Evolutionary conservation across 2,113 vertebrate species (phyloP), one percentile per base, ranked within the genome.

Genomic region (Lagenorhynchus albirostris): DNA sequence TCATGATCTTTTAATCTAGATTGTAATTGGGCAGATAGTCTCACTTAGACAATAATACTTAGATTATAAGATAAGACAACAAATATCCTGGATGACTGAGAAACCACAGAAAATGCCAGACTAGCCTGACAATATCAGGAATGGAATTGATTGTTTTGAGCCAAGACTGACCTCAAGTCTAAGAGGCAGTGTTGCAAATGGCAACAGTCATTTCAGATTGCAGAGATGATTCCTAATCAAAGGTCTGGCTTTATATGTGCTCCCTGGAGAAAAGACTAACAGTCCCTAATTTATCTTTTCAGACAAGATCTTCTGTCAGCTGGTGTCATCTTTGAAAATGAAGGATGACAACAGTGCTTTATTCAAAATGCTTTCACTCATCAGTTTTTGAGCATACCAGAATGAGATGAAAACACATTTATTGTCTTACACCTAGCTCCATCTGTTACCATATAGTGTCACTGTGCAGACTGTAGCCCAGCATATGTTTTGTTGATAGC

Each of bases 191-290:
- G 74, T 94, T 95, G 79, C 81, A 94, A 89, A 97, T 96, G 94
- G 93, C 97, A 95, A 85, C 58, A 95, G 91, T 83, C 95, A 97
- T 96, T 89, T 94, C 86, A 87, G 79, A 96, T 95, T 1, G 0
- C 77, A 80, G 74, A 20, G n/a, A 73, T 93, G 96, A 89, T 97
- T 97, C 77, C 96, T 96, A 97, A 97, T 96, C 97, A 97, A 94
- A 94, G 93, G 91, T 91, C 85, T 91, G 95, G 77, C 89, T 95
- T 94, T 89, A 79, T 94, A 73, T 67, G 25, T 95, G 73, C 38
- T 97, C 95, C 86, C 96, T 60, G 60, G 86, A 92, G 95, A 83
- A 95, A 93, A 82, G 67, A 91, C 58, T 94, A 79, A 80, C 9
- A 1, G 91, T 80, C 93, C 58, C 68, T 93, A 63, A 97, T 97